These are phyloP conservation scores for Elephas maximus DNA, from an alignment of 2,113 vertebrate species.

Conservation along the genomic window DNA sequence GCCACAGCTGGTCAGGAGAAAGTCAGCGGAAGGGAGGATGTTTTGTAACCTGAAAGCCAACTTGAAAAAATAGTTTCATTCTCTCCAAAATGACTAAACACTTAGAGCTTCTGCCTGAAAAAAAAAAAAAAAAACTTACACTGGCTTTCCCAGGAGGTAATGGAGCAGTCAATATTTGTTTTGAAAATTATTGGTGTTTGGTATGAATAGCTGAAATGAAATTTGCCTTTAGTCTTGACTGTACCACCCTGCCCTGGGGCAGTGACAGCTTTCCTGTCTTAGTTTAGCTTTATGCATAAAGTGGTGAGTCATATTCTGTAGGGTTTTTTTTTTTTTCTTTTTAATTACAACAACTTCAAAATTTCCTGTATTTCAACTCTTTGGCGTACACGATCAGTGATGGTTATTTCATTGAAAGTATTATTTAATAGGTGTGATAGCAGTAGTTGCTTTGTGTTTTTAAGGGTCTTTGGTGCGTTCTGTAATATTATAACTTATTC, in stretches of 20 bases:
- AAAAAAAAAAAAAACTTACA: background rate
- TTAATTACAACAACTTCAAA: conserved; percentile 57
- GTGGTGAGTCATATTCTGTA: conserved; percentile 48
- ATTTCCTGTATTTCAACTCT: conserved; percentile 51
- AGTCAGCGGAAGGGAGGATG: background rate
- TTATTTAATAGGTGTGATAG: conserved; percentile 39
- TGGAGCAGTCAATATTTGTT: conserved; percentile 45
- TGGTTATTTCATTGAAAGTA: conserved; percentile 52
- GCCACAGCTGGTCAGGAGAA: conserved; percentile 26
- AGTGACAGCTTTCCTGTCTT: background rate
- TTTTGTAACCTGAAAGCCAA: conserved; percentile 55
- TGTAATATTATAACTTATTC: conserved; percentile 13
- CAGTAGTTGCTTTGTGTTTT: background rate
- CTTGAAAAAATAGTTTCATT: conserved; percentile 49
- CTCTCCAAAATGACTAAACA: conserved; percentile 56
- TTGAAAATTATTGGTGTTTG: conserved; percentile 56
- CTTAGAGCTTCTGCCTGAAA: conserved; percentile 40
- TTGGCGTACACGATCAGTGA: conserved; percentile 30
- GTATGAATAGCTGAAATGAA: conserved; percentile 55
- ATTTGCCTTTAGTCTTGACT: conserved; percentile 7
- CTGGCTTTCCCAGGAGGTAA: conserved; percentile 58
- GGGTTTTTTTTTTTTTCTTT: background rate
- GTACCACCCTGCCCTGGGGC: background rate
- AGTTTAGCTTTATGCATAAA: conserved; percentile 27
- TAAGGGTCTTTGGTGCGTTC: background rate